Conservation (phyloP, 1,140 invertebrate species). For the Aplysia californica region DNA sequence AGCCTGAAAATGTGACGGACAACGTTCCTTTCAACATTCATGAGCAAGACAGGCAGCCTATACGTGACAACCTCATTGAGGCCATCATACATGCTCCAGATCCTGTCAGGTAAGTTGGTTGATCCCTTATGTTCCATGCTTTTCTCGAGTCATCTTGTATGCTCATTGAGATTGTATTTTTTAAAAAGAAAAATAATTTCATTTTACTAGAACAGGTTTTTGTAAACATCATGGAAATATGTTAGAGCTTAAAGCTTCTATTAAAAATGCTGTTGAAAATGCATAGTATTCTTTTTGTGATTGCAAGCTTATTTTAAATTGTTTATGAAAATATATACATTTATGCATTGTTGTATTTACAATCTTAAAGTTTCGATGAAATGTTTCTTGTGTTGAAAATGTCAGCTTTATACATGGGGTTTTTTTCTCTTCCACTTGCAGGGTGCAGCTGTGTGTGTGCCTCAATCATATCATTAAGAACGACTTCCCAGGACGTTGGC, state of each 20-base stretch:
- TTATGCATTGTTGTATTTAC: too few species aligned
- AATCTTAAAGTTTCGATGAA: too few species aligned
- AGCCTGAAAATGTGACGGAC: conserved; percentile 77
- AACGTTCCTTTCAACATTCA: conserved; percentile 88
- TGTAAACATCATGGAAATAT: too few species aligned
- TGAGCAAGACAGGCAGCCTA: conserved; percentile 94
- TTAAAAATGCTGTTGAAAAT: background rate
- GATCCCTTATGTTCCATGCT: too few species aligned
- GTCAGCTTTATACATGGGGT: too few species aligned
- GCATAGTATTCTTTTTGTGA: background rate
- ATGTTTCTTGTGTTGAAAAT: too few species aligned
- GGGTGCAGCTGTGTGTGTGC: conserved; percentile 91
- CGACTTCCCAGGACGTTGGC: conserved; percentile 97
- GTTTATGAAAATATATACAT: too few species aligned
- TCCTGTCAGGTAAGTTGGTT: conserved; percentile 77
- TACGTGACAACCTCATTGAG: conserved; percentile 93
- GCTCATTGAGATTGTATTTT: background rate
- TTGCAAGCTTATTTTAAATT: too few species aligned
- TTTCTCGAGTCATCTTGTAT: too few species aligned
- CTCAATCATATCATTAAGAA: conserved; percentile 93
- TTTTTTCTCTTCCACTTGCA: conserved; percentile 58
- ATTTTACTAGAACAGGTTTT: background rate
- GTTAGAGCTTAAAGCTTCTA: background rate
- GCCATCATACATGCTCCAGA: conserved; percentile 93
- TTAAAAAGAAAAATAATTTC: background rate